Base-by-base conservation (phyloP, 2,113 vertebrate species). In the Nesogale talazaci region DNA sequence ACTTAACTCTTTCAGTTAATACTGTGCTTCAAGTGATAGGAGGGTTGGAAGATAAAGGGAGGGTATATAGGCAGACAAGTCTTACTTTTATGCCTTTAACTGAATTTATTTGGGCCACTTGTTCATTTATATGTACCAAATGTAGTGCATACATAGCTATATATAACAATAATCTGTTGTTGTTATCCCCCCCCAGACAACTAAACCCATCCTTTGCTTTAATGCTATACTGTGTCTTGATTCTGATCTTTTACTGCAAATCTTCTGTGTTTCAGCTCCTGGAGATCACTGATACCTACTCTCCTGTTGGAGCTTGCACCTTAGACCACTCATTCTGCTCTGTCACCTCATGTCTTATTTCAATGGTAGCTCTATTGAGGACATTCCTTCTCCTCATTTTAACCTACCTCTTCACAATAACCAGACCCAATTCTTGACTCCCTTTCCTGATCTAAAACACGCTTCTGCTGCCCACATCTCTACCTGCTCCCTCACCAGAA, bases 171-270 rank as follows among this genome's bases (percentile, higher is more conserved):
- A 12, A 52, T 12, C 46, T 52, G 46, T 11, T 52, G 9, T 52
- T 52, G 42, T 46, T 46, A 5, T 10, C 46, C 46, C 46, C 5
- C 46, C 46, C 2, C 5, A 52, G 10, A 52, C 10, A 52, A n/a
- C 59, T 4, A 29, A 56, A 38, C 63, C 63, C 63, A 76, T 15
- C 34, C 14, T 59, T 46, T 22, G 20, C 38, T 9, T 0, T 1
- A 2, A 25, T 7, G 14, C 0, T 16, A 27, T 23, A 1, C 75
- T 23, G 6, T 0, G 22, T 20, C 17, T 36, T 6, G 1, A 16
- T 69, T 56, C 67, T 36, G 19, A 2, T 65, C 25, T 56, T 52
- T 27, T 31, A 1, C n/a, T 22, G 2, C 34, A 4, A 29, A 22
- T 31, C 36, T 78, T 69, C 56, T 72, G 80, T 40, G 70, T 59